Percentiles rank a stretch among this genome's conserved stretches.
Conservation (phyloP, 2,888 invertebrate genomes). For the Pachydiplax longipennis region DNA sequence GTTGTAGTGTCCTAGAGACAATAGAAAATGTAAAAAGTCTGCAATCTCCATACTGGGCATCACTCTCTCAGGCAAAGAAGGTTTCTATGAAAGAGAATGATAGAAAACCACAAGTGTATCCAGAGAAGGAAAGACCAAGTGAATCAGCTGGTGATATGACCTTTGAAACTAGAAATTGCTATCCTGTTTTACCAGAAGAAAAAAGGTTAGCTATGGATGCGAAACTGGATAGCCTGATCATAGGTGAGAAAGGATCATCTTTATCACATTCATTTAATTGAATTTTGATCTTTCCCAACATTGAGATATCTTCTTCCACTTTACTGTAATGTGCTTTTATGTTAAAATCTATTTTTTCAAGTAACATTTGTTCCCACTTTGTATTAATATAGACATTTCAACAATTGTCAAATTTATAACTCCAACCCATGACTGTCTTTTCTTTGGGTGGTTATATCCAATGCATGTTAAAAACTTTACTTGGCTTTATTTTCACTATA, state of each 20-base stretch:
- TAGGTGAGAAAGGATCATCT: conserved; percentile 59
- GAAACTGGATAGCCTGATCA: conserved; percentile 67
- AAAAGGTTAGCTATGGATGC: conserved; percentile 62
- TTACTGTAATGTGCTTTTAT: too few relatives aligned
- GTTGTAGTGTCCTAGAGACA: not conserved
- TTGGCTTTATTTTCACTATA: too few relatives aligned
- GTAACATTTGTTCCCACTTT: too few relatives aligned
- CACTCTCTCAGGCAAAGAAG: conserved; percentile 1
- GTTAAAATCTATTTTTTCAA: too few relatives aligned
- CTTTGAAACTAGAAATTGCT: conserved; percentile 77
- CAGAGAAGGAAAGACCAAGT: not conserved
- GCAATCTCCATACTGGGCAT: conserved; percentile 9
- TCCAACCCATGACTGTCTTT: too few relatives aligned
- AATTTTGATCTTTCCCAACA: too few relatives aligned
- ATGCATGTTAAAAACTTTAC: too few relatives aligned
- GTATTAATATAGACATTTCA: too few relatives aligned
- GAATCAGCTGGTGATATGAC: conserved; percentile 56
- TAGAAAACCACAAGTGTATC: not conserved
- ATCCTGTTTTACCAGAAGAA: conserved; percentile 69
- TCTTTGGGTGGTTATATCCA: too few relatives aligned
- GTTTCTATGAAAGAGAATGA: not conserved
- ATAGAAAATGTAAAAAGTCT: not conserved
- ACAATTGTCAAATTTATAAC: too few relatives aligned
- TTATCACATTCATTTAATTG: too few relatives aligned
- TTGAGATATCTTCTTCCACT: too few relatives aligned